Conservation (phyloP, 2,888 invertebrate genomes). For the Thecophora atra region DNA sequence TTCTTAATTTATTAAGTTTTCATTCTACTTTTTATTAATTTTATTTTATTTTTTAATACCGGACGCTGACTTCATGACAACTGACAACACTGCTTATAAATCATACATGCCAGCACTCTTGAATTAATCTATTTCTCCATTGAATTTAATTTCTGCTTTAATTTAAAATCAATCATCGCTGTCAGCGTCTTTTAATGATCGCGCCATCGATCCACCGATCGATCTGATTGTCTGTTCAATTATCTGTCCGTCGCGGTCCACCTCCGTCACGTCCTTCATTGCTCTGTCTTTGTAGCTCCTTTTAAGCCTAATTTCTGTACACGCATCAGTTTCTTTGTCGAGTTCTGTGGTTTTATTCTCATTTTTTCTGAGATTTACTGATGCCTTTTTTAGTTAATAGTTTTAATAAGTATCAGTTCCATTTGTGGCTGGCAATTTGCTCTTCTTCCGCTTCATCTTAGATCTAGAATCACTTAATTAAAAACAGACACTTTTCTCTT, state of each 20-base stretch:
- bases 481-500: neutral
- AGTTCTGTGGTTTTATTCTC: neutral
- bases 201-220: neutral
- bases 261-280: too few species aligned
- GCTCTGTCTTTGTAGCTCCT: too few species aligned
- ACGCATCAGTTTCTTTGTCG: neutral
- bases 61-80: neutral
- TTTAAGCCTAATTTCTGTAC: neutral
- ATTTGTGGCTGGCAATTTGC: neutral
- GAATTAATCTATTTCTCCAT: too few species aligned
- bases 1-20: neutral
- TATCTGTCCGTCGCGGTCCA: neutral
- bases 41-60: neutral
- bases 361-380: too few species aligned
- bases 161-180: constrained; percentile 12
- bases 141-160: constrained; percentile 5
- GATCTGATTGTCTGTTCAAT: constrained; percentile 16
- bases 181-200: neutral
- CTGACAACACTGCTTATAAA: neutral
- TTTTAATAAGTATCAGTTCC: neutral
- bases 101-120: constrained; percentile 2
- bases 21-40: neutral
- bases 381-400: neutral
- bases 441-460: neutral
- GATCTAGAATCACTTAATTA: constrained; percentile 29